Percentiles rank a stretch among this genome's conserved stretches.
These are phyloP conservation scores for Tachystola acroxantha DNA, from an alignment of 2,888 invertebrate genomes.

Conservation along the genomic window DNA sequence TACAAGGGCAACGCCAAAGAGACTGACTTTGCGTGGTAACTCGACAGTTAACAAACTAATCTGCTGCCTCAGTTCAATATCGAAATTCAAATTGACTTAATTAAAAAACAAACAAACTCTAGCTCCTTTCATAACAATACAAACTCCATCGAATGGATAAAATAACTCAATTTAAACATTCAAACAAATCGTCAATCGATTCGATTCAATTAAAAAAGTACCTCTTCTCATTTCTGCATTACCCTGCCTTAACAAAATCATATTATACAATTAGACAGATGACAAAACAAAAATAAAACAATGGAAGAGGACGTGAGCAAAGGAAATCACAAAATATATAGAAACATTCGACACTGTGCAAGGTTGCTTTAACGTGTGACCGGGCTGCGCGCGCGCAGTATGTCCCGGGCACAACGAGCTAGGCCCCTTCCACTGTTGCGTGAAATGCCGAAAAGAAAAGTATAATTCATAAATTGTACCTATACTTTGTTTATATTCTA, in stretches of 20 bases:
- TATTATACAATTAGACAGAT: conserved; percentile 71
- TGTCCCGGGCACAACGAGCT: conserved; percentile 49
- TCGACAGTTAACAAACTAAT: conserved; percentile 67
- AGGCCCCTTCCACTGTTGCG: conserved; percentile 64
- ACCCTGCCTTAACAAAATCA: conserved; percentile 76
- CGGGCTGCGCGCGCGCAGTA: conserved; percentile 22
- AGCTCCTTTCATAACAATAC: conserved; percentile 73
- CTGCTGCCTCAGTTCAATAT: conserved; percentile 62
- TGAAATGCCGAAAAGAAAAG: conserved; percentile 75
- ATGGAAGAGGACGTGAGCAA: conserved; percentile 74
- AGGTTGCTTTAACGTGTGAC: conserved; percentile 44
- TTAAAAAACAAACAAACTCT: conserved; percentile 71
- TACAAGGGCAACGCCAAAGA: conserved; percentile 62
- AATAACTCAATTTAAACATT: conserved; percentile 75
- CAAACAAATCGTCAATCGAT: conserved; percentile 70
- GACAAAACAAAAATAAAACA: conserved; percentile 67
- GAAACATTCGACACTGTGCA: conserved; percentile 54
- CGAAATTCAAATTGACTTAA: conserved; percentile 70
- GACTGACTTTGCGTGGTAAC: conserved; percentile 74
- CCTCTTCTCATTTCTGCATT: conserved; percentile 75
- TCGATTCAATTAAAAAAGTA: conserved; percentile 61
- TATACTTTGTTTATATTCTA: conserved; percentile 77
- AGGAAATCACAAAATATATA: conserved; percentile 66
- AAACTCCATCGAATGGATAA: conserved; percentile 74
- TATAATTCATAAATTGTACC: conserved; percentile 78